Conservation (phyloP, 1,140 invertebrate species). For the Saxidomus purpurata region DNA sequence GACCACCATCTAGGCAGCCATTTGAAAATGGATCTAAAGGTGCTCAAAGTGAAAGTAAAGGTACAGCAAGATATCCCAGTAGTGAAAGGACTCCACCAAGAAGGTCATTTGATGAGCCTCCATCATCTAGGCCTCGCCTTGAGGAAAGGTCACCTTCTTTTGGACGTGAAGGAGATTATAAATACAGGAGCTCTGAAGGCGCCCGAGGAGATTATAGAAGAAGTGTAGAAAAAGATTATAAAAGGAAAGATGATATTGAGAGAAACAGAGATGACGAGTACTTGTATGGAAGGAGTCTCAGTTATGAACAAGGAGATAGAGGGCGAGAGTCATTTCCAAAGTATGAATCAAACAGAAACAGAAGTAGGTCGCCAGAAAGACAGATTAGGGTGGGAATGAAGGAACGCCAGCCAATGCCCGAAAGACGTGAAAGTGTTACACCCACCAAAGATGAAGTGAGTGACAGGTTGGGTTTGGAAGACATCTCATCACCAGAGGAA, state of each 20-base stretch:
- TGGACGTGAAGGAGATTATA: neutral
- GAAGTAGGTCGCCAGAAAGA: slow-evolving; percentile 20
- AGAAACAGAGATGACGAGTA: slow-evolving; percentile 40
- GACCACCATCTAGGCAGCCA: neutral
- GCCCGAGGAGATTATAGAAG: neutral
- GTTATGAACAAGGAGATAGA: slow-evolving; percentile 6
- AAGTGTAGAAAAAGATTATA: slow-evolving; percentile 37
- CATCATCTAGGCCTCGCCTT: neutral
- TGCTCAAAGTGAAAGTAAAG: neutral
- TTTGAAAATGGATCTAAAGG: neutral
- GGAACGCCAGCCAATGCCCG: neutral
- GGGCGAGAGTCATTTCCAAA: neutral
- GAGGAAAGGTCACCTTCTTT: slow-evolving; percentile 14
- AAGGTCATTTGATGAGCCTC: neutral
- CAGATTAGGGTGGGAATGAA: neutral
- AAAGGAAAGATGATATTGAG: slow-evolving; percentile 11
- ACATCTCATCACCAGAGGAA: slow-evolving; percentile 54
- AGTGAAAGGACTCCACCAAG: neutral
- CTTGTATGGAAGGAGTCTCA: neutral
- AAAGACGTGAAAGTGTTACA: slow-evolving; percentile 22
- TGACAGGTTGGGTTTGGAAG: slow-evolving; percentile 49
- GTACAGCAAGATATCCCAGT: neutral
- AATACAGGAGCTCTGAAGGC: neutral
- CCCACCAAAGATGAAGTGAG: slow-evolving; percentile 59
- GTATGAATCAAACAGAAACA: slow-evolving; percentile 7